A percentile compares a stretch with the other conserved stretches of the same genome.
phyloP scores from a whole-genome alignment of 2,888 invertebrate species.

The Ichneumoninae sp. region DNA sequence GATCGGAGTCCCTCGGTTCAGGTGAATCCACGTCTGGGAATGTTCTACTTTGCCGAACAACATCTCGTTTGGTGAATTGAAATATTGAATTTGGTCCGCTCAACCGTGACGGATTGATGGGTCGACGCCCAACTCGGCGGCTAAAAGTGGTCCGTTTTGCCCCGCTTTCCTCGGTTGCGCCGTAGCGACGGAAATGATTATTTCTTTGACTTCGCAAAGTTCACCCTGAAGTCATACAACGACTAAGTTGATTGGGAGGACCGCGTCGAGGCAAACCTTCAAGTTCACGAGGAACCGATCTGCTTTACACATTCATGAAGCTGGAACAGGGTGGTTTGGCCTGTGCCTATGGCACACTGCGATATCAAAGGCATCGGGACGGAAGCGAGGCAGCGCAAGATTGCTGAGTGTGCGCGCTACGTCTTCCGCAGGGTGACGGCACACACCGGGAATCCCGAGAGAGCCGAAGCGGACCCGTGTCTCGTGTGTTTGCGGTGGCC shows the following conservation, averaged over 20 bases:
- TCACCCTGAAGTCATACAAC: conserved; percentile 6
- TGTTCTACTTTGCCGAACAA: conserved; percentile 1
- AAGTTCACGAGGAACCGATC: conserved; percentile 52
- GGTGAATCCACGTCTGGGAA: conserved; percentile 6
- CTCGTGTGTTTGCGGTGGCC: conserved; percentile 82
- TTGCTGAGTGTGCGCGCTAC: conserved; percentile 66
- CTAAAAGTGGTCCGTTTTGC: background rate
- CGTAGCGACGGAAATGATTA: background rate
- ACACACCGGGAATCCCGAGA: conserved; percentile 70
- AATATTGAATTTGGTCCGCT: background rate
- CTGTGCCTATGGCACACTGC: conserved; percentile 43
- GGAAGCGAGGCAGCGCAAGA: conserved; percentile 70
- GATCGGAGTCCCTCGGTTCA: conserved; percentile 14
- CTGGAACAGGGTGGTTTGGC: conserved; percentile 22
- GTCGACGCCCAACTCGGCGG: conserved; percentile 1
- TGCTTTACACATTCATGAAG: conserved; percentile 83
- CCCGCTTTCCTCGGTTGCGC: too few relatives aligned
- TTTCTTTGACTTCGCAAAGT: background rate
- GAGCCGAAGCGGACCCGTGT: conserved; percentile 78
- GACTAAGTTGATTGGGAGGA: conserved; percentile 43
- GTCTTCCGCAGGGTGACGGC: conserved; percentile 45
- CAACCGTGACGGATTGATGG: background rate
- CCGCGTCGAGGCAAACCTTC: conserved; percentile 40
- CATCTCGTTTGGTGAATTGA: background rate
- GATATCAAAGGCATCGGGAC: conserved; percentile 79